Evolutionary conservation across 2,888 invertebrate genomes (phyloP).

Genomic region (Formica aserva): DNA sequence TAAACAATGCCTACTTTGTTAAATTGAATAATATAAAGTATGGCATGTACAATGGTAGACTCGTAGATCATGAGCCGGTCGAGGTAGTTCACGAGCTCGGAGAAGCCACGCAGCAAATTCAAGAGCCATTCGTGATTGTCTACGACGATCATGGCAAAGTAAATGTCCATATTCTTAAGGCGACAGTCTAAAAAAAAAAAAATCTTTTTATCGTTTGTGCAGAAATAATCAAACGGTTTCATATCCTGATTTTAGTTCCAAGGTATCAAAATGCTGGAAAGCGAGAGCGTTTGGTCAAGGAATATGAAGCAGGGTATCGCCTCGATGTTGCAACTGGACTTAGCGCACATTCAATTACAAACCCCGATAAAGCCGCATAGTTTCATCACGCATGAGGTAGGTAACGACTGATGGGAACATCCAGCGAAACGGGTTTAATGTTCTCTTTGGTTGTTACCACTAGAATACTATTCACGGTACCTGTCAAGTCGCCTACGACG

Average conservation of each 20-base stretch:
- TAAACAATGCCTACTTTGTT: constrained; percentile 78
- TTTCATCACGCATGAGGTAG: constrained; percentile 83
- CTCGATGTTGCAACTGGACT: constrained; percentile 84
- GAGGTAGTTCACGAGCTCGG: constrained; percentile 62
- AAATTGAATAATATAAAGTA: constrained; percentile 81
- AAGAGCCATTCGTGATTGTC: constrained; percentile 77
- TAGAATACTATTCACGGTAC: constrained; percentile 84
- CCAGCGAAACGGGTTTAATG: constrained; percentile 78
- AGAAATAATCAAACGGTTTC: not conserved
- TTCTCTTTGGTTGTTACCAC: constrained; percentile 86
- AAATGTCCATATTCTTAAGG: not conserved
- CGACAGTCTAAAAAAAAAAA: not conserved
- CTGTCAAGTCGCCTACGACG: constrained; percentile 81
- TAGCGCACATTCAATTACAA: constrained; percentile 71
- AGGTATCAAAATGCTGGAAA: constrained; percentile 78
- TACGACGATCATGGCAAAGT: constrained; percentile 76
- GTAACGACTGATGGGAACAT: constrained; percentile 85
- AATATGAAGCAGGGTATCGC: constrained; percentile 86
- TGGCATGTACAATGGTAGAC: constrained; percentile 81
- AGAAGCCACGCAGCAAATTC: constrained; percentile 68
- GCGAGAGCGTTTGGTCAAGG: constrained; percentile 82
- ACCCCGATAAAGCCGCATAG: constrained; percentile 73
- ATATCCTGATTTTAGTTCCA: constrained; percentile 70
- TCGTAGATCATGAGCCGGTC: constrained; percentile 58
- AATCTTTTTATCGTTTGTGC: not conserved